Conservation (phyloP, 1,140 invertebrate genomes). For the Trigoniulus corallinus region DNA sequence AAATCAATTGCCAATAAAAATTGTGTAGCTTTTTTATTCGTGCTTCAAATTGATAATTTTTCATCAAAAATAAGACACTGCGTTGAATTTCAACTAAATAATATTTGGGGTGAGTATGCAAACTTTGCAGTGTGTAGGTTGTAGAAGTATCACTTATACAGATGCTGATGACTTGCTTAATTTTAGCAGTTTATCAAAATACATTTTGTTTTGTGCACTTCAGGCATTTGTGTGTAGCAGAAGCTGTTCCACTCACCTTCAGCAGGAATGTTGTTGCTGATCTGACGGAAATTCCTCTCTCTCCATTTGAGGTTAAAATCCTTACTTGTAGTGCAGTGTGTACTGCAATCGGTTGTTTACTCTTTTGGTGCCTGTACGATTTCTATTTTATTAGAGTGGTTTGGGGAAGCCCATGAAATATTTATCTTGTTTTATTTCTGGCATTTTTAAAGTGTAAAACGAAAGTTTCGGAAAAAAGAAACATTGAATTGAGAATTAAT, state of each 20-base stretch:
- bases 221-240: background rate
- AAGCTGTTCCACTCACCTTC: background rate
- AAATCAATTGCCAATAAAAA: too few species aligned
- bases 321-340: background rate
- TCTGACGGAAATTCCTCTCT: background rate
- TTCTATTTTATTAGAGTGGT: too few species aligned
- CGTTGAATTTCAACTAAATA: too few species aligned
- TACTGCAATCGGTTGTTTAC: background rate
- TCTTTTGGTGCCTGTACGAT: constrained; percentile 8
- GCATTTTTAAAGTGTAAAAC: too few species aligned
- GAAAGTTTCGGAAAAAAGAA: too few species aligned
- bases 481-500: too few species aligned
- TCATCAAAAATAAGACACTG: too few species aligned
- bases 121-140: too few species aligned
- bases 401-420: too few species aligned
- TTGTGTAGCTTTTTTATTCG: background rate
- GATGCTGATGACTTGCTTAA: background rate
- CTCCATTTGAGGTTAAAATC: background rate
- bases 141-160: background rate
- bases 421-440: too few species aligned
- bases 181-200: background rate
- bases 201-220: background rate
- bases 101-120: too few species aligned
- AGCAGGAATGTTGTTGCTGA: background rate
- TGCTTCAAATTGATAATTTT: background rate